phyloP scores from a whole-genome alignment of 2,797 vertebrate genomes.

The Channa striata region DNA sequence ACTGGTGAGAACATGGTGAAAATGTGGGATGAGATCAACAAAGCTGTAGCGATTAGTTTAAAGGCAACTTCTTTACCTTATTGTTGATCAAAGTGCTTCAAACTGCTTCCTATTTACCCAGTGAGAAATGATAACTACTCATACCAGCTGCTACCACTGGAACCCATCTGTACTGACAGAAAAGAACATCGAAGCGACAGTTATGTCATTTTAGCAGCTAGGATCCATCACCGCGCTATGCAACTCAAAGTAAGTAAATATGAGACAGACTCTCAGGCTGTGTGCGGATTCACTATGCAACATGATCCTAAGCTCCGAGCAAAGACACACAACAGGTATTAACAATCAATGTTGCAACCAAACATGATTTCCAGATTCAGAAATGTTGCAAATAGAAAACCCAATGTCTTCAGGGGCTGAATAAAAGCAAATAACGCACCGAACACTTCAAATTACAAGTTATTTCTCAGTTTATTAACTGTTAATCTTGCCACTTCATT shows the following conservation, averaged over 20 bases:
- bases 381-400: neutral
- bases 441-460: neutral
- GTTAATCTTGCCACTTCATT: neutral
- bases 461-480: neutral
- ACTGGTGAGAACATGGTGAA: neutral
- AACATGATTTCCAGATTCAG: too few species aligned
- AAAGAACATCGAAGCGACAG: too few species aligned
- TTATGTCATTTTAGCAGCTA: conserved; percentile 1
- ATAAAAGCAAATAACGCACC: neutral
- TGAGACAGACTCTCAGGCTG: neutral
- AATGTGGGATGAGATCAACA: neutral
- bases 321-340: neutral
- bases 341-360: neutral
- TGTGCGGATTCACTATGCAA: neutral
- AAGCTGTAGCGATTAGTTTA: neutral
- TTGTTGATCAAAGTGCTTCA: too few species aligned
- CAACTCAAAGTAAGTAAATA: neutral
- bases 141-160: neutral
- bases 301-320: conserved; percentile 2
- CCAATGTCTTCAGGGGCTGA: neutral
- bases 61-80: too few species aligned
- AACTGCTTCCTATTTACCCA: too few species aligned
- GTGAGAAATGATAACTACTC: too few species aligned
- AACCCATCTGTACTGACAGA: too few species aligned
- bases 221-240: neutral